These are phyloP conservation scores for Oryctes rhinoceros DNA, from an alignment of 1,140 invertebrate genomes.

Conservation along the genomic window DNA sequence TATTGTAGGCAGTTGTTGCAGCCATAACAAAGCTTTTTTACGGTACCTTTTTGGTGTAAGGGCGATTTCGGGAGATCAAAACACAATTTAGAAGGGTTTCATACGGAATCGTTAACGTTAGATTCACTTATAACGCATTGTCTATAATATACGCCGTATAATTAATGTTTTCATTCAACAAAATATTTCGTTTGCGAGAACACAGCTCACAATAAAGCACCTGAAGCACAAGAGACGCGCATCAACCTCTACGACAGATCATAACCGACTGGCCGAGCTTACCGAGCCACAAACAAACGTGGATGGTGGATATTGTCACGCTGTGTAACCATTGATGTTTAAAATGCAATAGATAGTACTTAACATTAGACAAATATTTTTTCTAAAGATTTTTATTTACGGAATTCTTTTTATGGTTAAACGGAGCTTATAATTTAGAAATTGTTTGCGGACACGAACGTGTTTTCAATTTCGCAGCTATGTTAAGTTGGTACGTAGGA, in stretches of 20 bases:
- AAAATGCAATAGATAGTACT: too few relatives aligned
- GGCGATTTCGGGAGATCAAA: not conserved
- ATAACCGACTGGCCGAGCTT: not conserved
- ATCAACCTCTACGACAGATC: not conserved
- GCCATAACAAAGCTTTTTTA: conserved; percentile 18
- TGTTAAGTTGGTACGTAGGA: too few relatives aligned
- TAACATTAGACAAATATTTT: too few relatives aligned
- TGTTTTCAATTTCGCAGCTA: too few relatives aligned
- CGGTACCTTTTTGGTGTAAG: not conserved
- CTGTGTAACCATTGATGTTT: too few relatives aligned
- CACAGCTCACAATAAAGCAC: not conserved
- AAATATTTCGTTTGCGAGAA: not conserved
- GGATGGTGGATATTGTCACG: too few relatives aligned
- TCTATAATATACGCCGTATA: not conserved
- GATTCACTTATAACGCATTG: not conserved
- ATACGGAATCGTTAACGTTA: not conserved
- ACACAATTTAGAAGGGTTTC: not conserved
- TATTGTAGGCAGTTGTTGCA: not conserved
- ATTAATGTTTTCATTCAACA: conserved; percentile 12
- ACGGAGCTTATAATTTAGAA: too few relatives aligned
- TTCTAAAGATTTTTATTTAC: too few relatives aligned
- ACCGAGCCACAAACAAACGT: not conserved
- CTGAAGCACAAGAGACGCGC: not conserved
- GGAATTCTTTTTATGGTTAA: too few relatives aligned
- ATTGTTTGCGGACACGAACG: too few relatives aligned